These are phyloP conservation scores for Grammomys surdaster DNA, from an alignment of 2,113 vertebrate genomes.

Conservation along the genomic window DNA sequence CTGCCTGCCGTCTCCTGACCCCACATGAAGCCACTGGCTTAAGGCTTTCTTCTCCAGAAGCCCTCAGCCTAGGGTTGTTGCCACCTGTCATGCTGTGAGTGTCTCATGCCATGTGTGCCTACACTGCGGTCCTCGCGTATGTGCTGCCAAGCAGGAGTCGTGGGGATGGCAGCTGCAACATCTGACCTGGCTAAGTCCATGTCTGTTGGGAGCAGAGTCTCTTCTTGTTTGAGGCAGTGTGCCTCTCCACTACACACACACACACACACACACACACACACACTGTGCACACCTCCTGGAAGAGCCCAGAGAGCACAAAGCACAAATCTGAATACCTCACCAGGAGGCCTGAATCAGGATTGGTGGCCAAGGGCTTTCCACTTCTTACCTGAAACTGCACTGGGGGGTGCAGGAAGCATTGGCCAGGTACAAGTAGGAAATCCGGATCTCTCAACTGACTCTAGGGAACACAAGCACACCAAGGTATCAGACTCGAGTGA, in stretches of 20 bases:
- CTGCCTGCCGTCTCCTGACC: not conserved
- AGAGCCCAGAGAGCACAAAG: not conserved
- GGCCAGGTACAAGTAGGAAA: not conserved
- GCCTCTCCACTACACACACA: not conserved
- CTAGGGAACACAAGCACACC: not conserved
- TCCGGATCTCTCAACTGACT: not conserved
- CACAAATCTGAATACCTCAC: not conserved
- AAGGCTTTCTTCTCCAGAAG: constrained; percentile 29
- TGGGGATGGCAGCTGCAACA: not conserved
- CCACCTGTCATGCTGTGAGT: not conserved
- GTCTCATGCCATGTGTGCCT: not conserved
- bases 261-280: not conserved
- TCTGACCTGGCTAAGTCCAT: not conserved
- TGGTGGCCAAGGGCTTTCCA: not conserved
- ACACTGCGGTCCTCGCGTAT: not conserved
- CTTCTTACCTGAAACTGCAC: not conserved
- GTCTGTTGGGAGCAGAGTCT: not conserved
- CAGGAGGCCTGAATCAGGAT: not conserved
- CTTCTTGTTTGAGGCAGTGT: not conserved
- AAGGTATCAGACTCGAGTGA: not conserved
- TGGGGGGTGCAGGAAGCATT: not conserved
- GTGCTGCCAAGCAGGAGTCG: not conserved
- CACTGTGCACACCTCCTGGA: not conserved
- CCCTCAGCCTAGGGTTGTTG: not conserved
- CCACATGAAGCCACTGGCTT: not conserved